Percentiles rank a stretch among this genome's conserved stretches.
phyloP scores from a whole-genome alignment of 2,888 invertebrate genomes.

The Matsumyia berberina region DNA sequence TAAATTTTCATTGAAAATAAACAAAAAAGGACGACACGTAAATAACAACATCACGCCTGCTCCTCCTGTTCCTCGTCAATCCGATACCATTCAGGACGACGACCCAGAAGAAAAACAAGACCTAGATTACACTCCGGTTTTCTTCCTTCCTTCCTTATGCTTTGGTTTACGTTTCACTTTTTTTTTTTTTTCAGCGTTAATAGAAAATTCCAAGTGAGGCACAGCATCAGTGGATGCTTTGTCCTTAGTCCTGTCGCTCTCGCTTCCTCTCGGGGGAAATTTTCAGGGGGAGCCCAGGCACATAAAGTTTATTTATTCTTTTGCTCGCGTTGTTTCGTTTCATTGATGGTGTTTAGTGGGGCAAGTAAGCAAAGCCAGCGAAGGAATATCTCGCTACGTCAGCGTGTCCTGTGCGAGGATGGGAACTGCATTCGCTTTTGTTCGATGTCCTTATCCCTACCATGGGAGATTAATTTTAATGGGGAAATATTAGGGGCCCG shows the following conservation, averaged over 20 bases:
- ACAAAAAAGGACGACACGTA: conserved; percentile 34
- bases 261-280: conserved; percentile 19
- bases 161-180: background rate
- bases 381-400: conserved; percentile 48
- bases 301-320: conserved; percentile 70
- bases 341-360: conserved; percentile 71
- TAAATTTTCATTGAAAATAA: conserved; percentile 51
- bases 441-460: conserved; percentile 60
- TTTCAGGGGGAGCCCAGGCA: conserved; percentile 14
- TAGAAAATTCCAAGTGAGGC: conserved; percentile 53
- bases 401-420: conserved; percentile 24
- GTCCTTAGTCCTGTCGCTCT: conserved; percentile 19
- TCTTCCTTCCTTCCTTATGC: conserved; percentile 47
- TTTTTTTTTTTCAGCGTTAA: conserved; percentile 46
- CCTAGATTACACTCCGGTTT: conserved; percentile 66
- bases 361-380: conserved; percentile 63
- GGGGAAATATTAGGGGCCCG: conserved; percentile 61
- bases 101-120: conserved; percentile 71
- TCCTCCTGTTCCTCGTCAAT: conserved; percentile 15
- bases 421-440: conserved; percentile 64
- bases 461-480: conserved; percentile 72
- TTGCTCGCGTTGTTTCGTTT: conserved; percentile 60
- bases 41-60: conserved; percentile 18
- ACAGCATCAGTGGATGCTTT: conserved; percentile 50
- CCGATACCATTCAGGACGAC: conserved; percentile 67